phyloP scores from a whole-genome alignment of 1,140 invertebrate genomes.

The Reticulitermes speratus region DNA sequence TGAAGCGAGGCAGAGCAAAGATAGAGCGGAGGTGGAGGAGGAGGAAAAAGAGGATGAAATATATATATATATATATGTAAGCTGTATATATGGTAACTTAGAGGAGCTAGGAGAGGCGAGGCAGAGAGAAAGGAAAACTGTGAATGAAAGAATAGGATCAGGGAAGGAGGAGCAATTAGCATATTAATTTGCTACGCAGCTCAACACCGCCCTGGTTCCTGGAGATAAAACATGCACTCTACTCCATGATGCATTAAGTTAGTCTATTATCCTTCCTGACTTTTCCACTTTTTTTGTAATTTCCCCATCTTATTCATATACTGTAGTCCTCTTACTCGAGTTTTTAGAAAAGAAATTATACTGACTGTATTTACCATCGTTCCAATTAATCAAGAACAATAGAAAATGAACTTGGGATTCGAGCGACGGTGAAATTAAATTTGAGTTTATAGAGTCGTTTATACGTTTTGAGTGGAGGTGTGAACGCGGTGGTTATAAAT shows the following conservation, averaged over 20 bases:
- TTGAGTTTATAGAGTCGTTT: neutral
- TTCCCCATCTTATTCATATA: slow-evolving; percentile 2
- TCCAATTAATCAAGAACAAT: slow-evolving; percentile 13
- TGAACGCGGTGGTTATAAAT: too few species aligned
- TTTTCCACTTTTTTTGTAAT: neutral
- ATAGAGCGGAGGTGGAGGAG: neutral
- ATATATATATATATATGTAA: too few species aligned
- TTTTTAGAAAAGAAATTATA: neutral
- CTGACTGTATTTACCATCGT: slow-evolving; percentile 1
- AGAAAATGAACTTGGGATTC: neutral
- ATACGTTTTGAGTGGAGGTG: neutral
- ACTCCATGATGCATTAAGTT: too few species aligned
- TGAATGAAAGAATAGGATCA: too few species aligned
- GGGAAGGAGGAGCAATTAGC: neutral
- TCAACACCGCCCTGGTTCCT: neutral
- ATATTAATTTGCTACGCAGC: neutral
- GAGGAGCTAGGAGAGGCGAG: neutral
- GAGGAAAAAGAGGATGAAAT: neutral
- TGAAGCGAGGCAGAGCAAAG: neutral
- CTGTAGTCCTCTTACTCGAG: neutral
- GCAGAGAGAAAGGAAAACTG: neutral
- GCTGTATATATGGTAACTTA: neutral
- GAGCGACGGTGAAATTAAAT: neutral
- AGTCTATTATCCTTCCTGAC: neutral
- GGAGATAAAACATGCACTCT: slow-evolving; percentile 1